These are phyloP conservation scores for Platycercus adscitus DNA, from an alignment of 2,113 vertebrate species.

Conservation along the genomic window DNA sequence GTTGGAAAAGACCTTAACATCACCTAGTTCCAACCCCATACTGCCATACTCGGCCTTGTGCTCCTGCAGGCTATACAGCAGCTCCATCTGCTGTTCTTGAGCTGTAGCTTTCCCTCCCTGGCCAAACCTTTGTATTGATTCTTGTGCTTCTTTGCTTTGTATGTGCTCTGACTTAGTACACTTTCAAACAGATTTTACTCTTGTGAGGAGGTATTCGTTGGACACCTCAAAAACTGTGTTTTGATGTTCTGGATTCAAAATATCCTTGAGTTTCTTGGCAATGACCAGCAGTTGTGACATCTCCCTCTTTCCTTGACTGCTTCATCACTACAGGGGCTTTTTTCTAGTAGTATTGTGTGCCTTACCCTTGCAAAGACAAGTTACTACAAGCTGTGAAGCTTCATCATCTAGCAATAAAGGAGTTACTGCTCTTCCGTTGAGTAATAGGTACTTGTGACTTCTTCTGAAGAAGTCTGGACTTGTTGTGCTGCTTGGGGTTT, in stretches of 20 bases:
- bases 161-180: neutral
- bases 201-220: neutral
- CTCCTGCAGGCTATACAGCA: neutral
- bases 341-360: neutral
- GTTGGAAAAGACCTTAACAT: neutral
- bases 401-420: neutral
- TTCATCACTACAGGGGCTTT: neutral
- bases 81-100: conserved; percentile 43
- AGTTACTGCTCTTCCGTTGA: neutral
- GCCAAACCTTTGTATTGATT: neutral
- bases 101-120: fast-evolving
- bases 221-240: neutral
- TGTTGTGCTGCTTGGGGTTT: neutral
- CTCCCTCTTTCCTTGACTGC: neutral
- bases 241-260: neutral
- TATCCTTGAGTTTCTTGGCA: neutral
- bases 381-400: neutral
- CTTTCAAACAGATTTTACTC: neutral
- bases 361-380: neutral
- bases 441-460: neutral
- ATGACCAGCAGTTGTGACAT: neutral
- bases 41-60: neutral
- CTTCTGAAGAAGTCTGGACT: neutral
- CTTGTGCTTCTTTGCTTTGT: neutral
- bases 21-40: neutral